Conservation (phyloP, 2,888 invertebrate species). For the Sialis lutaria region DNA sequence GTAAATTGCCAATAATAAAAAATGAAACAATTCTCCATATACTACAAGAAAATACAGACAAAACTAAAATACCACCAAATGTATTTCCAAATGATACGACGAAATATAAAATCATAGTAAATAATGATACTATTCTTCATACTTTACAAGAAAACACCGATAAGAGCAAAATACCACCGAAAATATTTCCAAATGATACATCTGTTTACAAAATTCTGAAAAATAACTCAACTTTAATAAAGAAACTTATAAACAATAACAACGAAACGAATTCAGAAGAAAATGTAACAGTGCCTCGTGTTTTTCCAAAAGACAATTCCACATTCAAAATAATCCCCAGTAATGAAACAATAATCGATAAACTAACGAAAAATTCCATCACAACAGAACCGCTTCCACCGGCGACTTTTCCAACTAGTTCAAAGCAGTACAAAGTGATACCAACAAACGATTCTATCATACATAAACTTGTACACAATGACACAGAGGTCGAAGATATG, state of each 20-base stretch:
- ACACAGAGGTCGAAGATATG: background rate
- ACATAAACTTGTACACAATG: background rate
- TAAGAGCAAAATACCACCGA: background rate
- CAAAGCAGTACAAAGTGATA: background rate
- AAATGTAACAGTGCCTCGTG: conserved; percentile 8
- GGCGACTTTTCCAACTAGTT: background rate
- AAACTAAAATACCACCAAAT: conserved; percentile 6
- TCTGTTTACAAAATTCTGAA: background rate
- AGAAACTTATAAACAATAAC: background rate
- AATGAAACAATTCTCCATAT: too few relatives aligned
- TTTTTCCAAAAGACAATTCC: conserved; percentile 27
- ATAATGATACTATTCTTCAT: background rate
- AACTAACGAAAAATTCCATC: conserved; percentile 14
- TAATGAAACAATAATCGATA: conserved; percentile 28
- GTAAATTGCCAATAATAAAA: too few relatives aligned
- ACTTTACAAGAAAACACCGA: background rate
- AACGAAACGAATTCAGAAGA: background rate
- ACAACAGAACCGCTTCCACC: background rate
- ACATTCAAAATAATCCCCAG: conserved; percentile 32
- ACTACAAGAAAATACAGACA: too few relatives aligned
- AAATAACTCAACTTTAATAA: background rate
- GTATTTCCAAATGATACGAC: conserved; percentile 27
- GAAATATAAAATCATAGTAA: conserved; percentile 28
- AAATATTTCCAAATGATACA: background rate
- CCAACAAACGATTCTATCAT: background rate